Base-by-base conservation (phyloP, 2,113 vertebrate species). In the human region DNA sequence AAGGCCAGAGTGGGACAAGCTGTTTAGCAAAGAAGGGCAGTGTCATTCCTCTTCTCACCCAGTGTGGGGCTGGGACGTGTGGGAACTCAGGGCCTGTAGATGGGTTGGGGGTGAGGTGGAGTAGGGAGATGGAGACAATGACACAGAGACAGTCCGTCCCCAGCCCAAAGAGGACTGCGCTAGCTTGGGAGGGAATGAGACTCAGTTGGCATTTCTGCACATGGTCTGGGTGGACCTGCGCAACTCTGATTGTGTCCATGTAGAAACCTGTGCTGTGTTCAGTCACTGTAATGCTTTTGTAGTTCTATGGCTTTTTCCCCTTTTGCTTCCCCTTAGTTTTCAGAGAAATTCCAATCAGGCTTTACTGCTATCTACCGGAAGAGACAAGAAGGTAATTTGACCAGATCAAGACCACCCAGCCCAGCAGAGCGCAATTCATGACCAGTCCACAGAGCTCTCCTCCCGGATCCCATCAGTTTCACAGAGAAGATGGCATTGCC, bases 291-390 rank as follows among this genome's bases (percentile, higher is more conserved):
- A 66, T 11, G 2, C 30, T 70, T 68, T 52, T 5, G 0, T 27
- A 80, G 59, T 84, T 66, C 86, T 23, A 30, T 5, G 17, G 23
- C 18, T 52, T 81, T 61, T 52, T 43, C 30, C 59, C n/a, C 35
- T 72, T 59, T 87, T 25, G 64, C 23, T 73, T 82, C 32, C 64
- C 90, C 18, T 82, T 80, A 32, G n/a, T 80, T 96, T 90, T 84
- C 35, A 75, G 76, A n/a, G 50, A 43, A 55, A 76, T 76, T 86
- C 25, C 32, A 61, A 12, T 18, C 20, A 82, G 75, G 22, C 45
- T 89, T 95, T 48, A 48, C 35, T 45, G 35, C 66, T 88, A 22
- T 12, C 32, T 57, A 7, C 17, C 45, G 27, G 23, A 16, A 85
- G 87, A 90, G 70, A 86, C 32, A 64, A 93, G 85, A 14, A 64